Percentiles rank a stretch among this genome's conserved stretches.
Evolutionary conservation across 1,140 invertebrate species (phyloP).

Genomic region (Papilio machaon): DNA sequence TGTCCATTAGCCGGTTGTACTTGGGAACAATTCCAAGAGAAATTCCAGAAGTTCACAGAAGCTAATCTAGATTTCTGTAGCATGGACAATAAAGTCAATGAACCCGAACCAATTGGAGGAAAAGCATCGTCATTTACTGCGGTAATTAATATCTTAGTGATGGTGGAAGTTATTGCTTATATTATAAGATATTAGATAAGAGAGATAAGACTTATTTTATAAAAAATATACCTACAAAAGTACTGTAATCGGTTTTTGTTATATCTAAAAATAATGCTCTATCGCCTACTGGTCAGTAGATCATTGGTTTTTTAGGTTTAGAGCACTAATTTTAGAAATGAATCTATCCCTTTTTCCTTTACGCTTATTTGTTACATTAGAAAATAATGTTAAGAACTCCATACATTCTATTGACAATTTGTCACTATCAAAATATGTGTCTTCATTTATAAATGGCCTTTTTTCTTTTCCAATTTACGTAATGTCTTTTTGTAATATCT

Average conservation of each 20-base stretch:
- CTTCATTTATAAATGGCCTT: too few relatives aligned
- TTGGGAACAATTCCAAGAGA: constrained; percentile 60
- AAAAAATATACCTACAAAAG: background rate
- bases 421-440: too few relatives aligned
- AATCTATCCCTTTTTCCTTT: background rate
- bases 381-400: background rate
- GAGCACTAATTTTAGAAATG: background rate
- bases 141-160: constrained; percentile 9
- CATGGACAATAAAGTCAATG: constrained; percentile 41
- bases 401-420: too few relatives aligned
- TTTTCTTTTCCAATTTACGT: too few relatives aligned
- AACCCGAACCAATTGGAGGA: constrained; percentile 29
- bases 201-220: constrained; percentile 8
- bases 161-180: constrained; percentile 1
- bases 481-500: too few relatives aligned
- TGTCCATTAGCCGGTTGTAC: constrained; percentile 65
- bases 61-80: constrained; percentile 62
- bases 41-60: constrained; percentile 53
- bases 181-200: background rate
- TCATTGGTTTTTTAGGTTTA: background rate
- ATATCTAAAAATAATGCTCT: background rate
- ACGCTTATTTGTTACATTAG: background rate
- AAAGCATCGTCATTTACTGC: background rate
- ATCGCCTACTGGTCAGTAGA: background rate
- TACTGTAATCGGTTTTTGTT: background rate